A percentile compares a stretch with the other conserved stretches of the same genome.
phyloP scores from a whole-genome alignment of 2,888 invertebrate species.

The Folsomia candida region DNA sequence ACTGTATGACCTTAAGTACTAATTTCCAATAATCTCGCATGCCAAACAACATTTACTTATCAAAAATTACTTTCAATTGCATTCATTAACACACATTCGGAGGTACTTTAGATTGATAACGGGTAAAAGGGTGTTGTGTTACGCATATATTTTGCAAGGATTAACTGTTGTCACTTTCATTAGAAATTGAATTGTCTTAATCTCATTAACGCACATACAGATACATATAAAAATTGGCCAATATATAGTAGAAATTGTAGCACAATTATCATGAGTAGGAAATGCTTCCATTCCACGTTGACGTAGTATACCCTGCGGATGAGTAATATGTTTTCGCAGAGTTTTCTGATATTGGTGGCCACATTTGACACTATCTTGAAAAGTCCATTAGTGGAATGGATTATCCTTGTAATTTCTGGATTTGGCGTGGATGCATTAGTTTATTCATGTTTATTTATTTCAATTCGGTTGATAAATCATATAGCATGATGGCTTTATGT shows the following conservation, averaged over 20 bases:
- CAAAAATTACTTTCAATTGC: slow-evolving; percentile 4
- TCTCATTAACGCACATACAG: too few relatives aligned
- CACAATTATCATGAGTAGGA: too few relatives aligned
- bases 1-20: background rate
- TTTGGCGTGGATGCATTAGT: slow-evolving; percentile 13
- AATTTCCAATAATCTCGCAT: background rate
- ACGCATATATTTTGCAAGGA: background rate
- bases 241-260: too few relatives aligned
- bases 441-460: background rate
- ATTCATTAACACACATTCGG: background rate
- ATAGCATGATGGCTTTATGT: too few relatives aligned
- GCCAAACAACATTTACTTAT: background rate
- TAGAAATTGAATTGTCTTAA: too few relatives aligned
- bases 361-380: slow-evolving; percentile 14
- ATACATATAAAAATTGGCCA: too few relatives aligned
- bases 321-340: background rate
- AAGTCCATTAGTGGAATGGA: slow-evolving; percentile 29
- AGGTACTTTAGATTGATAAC: background rate
- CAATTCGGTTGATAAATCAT: too few relatives aligned
- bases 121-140: background rate
- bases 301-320: too few relatives aligned
- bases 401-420: slow-evolving; percentile 18
- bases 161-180: background rate
- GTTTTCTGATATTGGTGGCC: background rate
- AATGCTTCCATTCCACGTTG: too few relatives aligned